A percentile compares a stretch with the other conserved stretches of the same genome.
Conservation (phyloP, 2,888 invertebrate genomes). For the Corythucha ciliata region DNA sequence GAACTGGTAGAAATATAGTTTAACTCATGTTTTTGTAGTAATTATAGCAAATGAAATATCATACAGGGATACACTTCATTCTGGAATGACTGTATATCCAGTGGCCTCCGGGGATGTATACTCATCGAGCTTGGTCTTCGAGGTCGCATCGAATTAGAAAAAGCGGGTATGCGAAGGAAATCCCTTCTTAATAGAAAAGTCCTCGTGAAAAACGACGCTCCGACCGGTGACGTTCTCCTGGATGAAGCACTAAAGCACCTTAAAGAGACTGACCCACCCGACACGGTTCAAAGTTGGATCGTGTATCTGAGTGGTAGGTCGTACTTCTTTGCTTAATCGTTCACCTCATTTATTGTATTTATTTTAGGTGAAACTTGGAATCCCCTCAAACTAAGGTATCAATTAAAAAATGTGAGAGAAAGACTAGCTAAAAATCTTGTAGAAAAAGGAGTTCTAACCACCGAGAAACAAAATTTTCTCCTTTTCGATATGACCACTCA, state of each 20-base stretch:
- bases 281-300: slow-evolving; percentile 98
- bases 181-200: slow-evolving; percentile 77
- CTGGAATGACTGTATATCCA: slow-evolving; percentile 99
- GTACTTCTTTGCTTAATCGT: too few relatives aligned
- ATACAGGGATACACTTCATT: slow-evolving; percentile 97
- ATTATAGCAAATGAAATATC: too few relatives aligned
- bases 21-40: too few relatives aligned
- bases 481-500: slow-evolving; percentile 99
- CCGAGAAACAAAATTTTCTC: slow-evolving; percentile 98
- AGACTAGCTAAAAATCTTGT: slow-evolving; percentile 97
- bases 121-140: slow-evolving; percentile 91
- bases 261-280: slow-evolving; percentile 95
- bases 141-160: slow-evolving; percentile 91
- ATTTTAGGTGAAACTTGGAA: slow-evolving; percentile 95
- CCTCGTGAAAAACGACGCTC: slow-evolving; percentile 74
- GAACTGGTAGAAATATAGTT: too few relatives aligned
- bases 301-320: slow-evolving; percentile 92
- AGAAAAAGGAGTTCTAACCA: slow-evolving; percentile 97
- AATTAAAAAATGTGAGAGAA: slow-evolving; percentile 97
- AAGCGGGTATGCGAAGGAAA: slow-evolving; percentile 91
- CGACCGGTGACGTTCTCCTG: slow-evolving; percentile 93
- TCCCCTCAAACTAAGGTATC: slow-evolving; percentile 94
- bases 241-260: slow-evolving; percentile 94
- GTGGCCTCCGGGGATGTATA: slow-evolving; percentile 95
- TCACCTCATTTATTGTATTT: not conserved